Base-by-base conservation (phyloP, 1,140 invertebrate species). In the Odontomachus brunneus region DNA sequence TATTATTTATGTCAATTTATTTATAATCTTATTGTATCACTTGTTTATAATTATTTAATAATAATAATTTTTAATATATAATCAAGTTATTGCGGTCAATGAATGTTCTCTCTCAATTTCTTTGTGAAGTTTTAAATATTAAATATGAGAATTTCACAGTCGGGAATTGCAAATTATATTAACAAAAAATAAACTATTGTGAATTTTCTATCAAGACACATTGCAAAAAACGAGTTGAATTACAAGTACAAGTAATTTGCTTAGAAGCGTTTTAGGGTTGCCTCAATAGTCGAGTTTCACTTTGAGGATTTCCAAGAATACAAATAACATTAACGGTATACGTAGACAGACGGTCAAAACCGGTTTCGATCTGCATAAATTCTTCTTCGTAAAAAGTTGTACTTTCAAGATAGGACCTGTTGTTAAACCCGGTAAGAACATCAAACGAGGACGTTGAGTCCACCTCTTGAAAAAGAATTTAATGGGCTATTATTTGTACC, bases 291-390 rank as follows among this genome's bases (percentile, higher is more conserved):
- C 24, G 29, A 69, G n/a, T 71, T 80, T 57, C 0, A 29, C 17
- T 78, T 44, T 29, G 7, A 78, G 9, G 33, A 57, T 69, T 29
- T 57, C 5, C 12, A 80, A 80, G n/a, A 48, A 80, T 71, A 59
- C 44, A 48, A 51, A 69, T 29, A 29, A 69, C 3, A 44, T 69
- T 80, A 71, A 71, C n/a, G 49, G 22, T 44, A 57, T 9, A 38
- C 17, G 14, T 57, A 19, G 51, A 3, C 29, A 12, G 26, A 67
- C 22, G 44, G 19, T 26, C 22, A 57, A 80, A 80, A 80, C 65
- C 75, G 51, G 75, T 80, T 71, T 11, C 19, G 15, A 38, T 76
- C 48, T 60, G 49, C 62, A 76, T 76, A 65, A 33, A 33, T 76
- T 24, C 63, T 57, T 26, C 3, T 59, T 17, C 17, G 33, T 48